These are phyloP conservation scores for Pyrgus malvae DNA, from an alignment of 2,888 invertebrate genomes.

Conservation along the genomic window DNA sequence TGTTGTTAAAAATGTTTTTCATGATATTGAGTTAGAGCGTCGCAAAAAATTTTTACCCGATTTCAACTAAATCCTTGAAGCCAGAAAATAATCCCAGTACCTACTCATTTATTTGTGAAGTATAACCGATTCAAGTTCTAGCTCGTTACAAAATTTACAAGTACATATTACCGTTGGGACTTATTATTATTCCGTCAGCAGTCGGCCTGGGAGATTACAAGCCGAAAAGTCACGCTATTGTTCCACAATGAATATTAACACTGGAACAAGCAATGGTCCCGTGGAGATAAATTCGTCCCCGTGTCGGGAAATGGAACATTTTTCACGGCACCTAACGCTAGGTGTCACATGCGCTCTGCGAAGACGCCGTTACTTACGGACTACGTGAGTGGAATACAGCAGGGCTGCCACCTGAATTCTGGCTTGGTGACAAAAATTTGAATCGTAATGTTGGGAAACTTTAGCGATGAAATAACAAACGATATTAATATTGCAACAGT, in stretches of 20 bases:
- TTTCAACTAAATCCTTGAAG: too few species aligned
- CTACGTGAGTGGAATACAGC: constrained; percentile 67
- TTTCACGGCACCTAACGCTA: constrained; percentile 78
- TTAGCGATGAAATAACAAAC: too few species aligned
- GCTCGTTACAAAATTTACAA: not conserved
- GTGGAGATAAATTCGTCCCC: constrained; percentile 78
- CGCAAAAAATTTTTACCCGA: too few species aligned
- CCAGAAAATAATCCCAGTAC: too few species aligned
- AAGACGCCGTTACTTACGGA: constrained; percentile 73
- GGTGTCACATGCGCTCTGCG: constrained; percentile 68
- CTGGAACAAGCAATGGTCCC: constrained; percentile 70
- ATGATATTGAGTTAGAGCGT: too few species aligned
- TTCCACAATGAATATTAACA: constrained; percentile 78
- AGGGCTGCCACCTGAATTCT: constrained; percentile 23
- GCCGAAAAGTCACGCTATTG: constrained; percentile 42
- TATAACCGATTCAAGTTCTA: not conserved
- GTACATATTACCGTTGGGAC: constrained; percentile 1
- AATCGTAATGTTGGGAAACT: too few species aligned
- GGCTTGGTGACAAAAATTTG: constrained; percentile 4
- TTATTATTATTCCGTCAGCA: constrained; percentile 21
- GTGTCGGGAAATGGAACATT: constrained; percentile 72
- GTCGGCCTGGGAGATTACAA: constrained; percentile 32
- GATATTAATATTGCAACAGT: too few species aligned
- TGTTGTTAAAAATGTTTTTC: too few species aligned
- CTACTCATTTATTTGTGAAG: not conserved